These are phyloP conservation scores for Hypomesus transpacificus DNA, from an alignment of 2,113 vertebrate species.

Conservation along the genomic window DNA sequence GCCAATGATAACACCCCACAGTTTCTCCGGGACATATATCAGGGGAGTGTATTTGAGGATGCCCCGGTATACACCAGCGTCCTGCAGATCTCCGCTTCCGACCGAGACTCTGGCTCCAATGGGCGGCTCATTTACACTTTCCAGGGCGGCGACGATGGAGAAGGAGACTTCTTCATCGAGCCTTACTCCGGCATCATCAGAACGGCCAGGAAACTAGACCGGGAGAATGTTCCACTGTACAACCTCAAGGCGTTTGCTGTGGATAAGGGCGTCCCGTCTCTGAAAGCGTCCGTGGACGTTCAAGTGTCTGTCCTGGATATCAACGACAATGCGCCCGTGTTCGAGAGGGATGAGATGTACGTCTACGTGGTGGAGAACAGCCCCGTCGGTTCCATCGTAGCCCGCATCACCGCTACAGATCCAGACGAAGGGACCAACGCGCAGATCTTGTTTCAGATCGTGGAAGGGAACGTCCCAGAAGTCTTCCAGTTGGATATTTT, in stretches of 20 bases:
- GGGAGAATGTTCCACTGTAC: constrained; percentile 81
- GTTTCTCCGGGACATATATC: constrained; percentile 79
- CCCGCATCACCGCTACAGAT: constrained; percentile 75
- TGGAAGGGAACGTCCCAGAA: constrained; percentile 85
- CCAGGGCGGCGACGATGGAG: constrained; percentile 81
- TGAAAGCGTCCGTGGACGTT: constrained; percentile 79
- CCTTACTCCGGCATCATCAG: constrained; percentile 85
- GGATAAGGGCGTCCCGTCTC: constrained; percentile 77
- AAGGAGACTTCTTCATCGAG: constrained; percentile 87
- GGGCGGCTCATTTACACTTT: constrained; percentile 84
- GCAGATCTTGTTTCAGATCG: constrained; percentile 87
- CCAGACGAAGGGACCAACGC: constrained; percentile 84
- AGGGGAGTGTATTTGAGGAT: constrained; percentile 81
- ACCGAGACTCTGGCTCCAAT: constrained; percentile 82
- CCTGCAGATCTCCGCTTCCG: constrained; percentile 81
- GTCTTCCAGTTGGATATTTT: constrained; percentile 86
- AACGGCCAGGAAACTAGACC: constrained; percentile 79
- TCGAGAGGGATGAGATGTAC: constrained; percentile 82
- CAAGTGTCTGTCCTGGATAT: constrained; percentile 81
- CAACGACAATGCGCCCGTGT: constrained; percentile 85
- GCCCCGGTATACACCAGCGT: constrained; percentile 80
- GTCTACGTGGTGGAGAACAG: constrained; percentile 84
- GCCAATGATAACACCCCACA: constrained; percentile 81
- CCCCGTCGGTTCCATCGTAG: constrained; percentile 81
- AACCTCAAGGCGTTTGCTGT: constrained; percentile 78